Conservation (phyloP, 64 coral and sea anemone species). For the Actinia equina region DNA sequence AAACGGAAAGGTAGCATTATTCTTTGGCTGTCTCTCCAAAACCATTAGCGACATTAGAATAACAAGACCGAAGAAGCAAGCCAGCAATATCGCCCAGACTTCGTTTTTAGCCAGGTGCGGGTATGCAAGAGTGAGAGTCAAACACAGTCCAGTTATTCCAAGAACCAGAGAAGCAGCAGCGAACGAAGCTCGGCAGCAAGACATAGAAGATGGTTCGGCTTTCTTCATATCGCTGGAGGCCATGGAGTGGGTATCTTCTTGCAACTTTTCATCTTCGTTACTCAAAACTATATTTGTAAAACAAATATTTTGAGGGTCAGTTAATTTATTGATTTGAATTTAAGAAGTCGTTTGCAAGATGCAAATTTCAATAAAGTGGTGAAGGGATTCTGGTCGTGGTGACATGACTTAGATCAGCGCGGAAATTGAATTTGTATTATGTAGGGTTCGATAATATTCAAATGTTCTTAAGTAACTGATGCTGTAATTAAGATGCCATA, state of each 20-base stretch:
- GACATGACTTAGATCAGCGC: no score
- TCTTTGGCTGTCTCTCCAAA: slow-evolving; percentile 45
- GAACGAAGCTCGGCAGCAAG: slow-evolving; percentile 56
- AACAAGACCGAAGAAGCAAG: slow-evolving; percentile 47
- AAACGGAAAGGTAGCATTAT: slow-evolving; percentile 47
- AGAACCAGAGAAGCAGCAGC: slow-evolving; percentile 37
- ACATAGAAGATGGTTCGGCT: slow-evolving; percentile 38
- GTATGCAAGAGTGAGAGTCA: slow-evolving; percentile 28
- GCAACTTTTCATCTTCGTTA: background rate
- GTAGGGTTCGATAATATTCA: no score
- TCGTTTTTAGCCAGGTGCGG: background rate
- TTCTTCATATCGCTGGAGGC: background rate
- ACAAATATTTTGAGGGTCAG: no score
- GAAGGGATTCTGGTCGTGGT: no score
- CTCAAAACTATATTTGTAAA: background rate
- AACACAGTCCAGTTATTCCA: slow-evolving; percentile 48
- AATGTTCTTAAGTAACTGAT: no score
- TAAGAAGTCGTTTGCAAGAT: no score
- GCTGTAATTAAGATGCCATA: no score
- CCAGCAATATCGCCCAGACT: slow-evolving; percentile 40
- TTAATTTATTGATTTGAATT: no score
- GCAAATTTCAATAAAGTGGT: no score
- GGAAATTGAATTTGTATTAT: no score
- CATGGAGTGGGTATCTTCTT: background rate
- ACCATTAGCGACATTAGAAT: slow-evolving; percentile 27